Evolutionary conservation across 2,797 vertebrate genomes (phyloP).

Genomic region (Aulostomus chinensis): DNA sequence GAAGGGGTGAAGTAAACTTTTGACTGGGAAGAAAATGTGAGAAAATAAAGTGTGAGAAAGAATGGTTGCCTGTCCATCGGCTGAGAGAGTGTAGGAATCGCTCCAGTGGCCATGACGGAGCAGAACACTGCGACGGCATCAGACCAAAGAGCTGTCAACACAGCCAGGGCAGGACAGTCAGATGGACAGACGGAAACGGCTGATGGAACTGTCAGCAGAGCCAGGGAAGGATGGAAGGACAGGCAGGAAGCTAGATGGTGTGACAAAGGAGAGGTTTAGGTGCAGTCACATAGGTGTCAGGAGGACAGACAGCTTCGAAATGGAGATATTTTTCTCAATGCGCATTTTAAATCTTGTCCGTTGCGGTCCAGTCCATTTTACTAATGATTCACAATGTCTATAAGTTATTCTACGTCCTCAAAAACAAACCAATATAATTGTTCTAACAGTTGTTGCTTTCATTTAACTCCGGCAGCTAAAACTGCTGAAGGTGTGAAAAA

Average conservation of each 20-base stretch:
- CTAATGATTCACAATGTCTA: no score
- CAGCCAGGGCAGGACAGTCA: constrained; percentile 55
- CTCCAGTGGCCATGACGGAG: constrained; percentile 77
- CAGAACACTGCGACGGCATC: constrained; percentile 64
- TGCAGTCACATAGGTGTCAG: no score
- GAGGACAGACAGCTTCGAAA: no score
- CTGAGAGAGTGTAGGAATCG: constrained; percentile 65
- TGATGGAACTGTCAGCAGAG: constrained; percentile 68
- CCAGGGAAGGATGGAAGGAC: constrained; percentile 54
- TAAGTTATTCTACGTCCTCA: no score
- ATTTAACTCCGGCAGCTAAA: no score
- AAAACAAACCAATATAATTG: no score
- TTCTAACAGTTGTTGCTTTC: no score
- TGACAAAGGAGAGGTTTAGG: constrained; percentile 41
- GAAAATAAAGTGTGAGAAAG: constrained; percentile 33
- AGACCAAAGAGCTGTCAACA: constrained; percentile 75
- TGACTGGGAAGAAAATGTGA: constrained; percentile 32
- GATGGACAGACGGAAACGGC: constrained; percentile 42
- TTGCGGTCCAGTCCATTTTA: no score
- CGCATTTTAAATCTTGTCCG: no score
- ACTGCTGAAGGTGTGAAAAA: no score
- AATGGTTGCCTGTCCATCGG: constrained; percentile 64
- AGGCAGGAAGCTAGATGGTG: constrained; percentile 36
- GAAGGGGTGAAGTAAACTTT: constrained; percentile 61
- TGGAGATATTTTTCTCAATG: no score